Evolutionary conservation across 2,797 vertebrate genomes (phyloP).

Genomic region (Pseudotriccus pelzelni): DNA sequence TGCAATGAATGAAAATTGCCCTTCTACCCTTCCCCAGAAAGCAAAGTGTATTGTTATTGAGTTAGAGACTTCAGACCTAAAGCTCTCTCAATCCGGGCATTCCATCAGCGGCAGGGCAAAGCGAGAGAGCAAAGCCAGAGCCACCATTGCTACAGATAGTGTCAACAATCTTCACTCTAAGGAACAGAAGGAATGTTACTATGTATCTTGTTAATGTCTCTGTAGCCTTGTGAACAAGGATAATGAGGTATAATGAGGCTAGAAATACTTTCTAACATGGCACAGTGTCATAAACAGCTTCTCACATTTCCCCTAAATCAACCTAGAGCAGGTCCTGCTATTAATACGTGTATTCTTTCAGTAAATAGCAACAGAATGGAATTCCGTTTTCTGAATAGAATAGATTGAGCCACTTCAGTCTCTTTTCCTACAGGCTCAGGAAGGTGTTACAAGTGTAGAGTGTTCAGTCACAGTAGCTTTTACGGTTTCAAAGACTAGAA

Average conservation of each 20-base stretch:
- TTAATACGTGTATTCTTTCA: rapidly evolving
- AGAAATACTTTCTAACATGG: neutral
- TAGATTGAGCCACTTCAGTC: neutral
- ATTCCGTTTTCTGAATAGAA: neutral
- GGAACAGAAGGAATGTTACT: neutral
- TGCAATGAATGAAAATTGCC: neutral
- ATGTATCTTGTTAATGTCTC: neutral
- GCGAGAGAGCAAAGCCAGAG: neutral
- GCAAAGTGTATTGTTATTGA: neutral
- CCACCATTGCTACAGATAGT: neutral
- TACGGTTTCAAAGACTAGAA: neutral
- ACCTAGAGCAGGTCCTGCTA: neutral
- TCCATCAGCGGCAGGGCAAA: neutral
- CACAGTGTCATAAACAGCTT: neutral
- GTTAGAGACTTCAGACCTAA: neutral
- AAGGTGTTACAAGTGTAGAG: neutral
- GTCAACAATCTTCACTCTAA: neutral
- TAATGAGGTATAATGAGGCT: neutral
- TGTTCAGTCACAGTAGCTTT: neutral
- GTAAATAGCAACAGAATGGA: neutral
- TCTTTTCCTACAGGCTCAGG: neutral
- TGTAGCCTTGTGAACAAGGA: neutral
- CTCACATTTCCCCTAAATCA: neutral
- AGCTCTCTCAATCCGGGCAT: neutral
- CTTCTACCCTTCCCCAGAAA: neutral